Evolutionary conservation across 2,888 invertebrate genomes (phyloP).

Genomic region (Theristus sp.): DNA sequence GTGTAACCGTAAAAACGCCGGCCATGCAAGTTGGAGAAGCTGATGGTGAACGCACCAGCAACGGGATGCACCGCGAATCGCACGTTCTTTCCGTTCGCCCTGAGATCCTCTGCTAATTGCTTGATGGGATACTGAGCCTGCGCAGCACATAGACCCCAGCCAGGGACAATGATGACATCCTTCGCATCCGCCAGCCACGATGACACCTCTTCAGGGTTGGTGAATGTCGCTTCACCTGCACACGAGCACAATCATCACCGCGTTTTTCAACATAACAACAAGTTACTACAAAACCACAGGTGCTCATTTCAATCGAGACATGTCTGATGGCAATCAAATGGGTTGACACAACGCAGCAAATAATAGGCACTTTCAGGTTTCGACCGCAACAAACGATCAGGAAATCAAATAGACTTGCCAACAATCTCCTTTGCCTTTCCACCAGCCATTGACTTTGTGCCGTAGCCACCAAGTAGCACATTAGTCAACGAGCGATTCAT

Average conservation of each 20-base stretch:
- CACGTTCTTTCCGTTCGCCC: conserved; percentile 55
- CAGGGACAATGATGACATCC: conserved; percentile 70
- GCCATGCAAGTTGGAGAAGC: too few relatives aligned
- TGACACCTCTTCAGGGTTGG: conserved; percentile 43
- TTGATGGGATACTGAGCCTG: conserved; percentile 81
- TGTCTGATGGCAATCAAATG: too few relatives aligned
- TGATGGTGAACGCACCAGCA: conserved; percentile 48
- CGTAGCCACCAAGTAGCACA: conserved; percentile 71
- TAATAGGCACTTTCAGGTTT: too few relatives aligned
- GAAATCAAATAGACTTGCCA: too few relatives aligned
- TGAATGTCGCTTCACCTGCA: conserved; percentile 60
- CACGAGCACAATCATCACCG: too few relatives aligned
- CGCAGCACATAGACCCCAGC: conserved; percentile 72
- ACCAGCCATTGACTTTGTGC: conserved; percentile 50
- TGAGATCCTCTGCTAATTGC: conserved; percentile 55
- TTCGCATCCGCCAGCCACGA: conserved; percentile 51
- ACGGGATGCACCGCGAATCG: conserved; percentile 77
- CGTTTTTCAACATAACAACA: too few relatives aligned
- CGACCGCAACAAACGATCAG: too few relatives aligned
- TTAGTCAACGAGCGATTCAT: conserved; percentile 59
- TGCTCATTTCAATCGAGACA: too few relatives aligned
- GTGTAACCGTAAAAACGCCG: too few relatives aligned
- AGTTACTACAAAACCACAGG: too few relatives aligned
- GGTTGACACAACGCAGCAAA: too few relatives aligned
- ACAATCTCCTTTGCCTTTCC: conserved; percentile 59